Base-by-base conservation (phyloP, 2,888 invertebrate species). In the Adela reaumurella region DNA sequence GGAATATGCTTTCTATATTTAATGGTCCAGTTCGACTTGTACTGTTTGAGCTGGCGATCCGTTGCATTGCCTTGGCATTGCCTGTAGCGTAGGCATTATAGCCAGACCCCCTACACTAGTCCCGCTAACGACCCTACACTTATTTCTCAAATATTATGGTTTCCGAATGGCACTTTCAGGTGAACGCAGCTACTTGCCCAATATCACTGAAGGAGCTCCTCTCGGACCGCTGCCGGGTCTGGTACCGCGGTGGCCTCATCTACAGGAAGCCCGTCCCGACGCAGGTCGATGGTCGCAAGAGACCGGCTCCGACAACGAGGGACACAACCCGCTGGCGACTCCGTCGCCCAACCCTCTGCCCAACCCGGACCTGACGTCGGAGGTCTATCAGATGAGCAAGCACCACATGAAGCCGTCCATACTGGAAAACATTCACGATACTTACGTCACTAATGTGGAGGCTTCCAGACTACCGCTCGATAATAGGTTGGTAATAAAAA, bases 221-320 rank as follows among this genome's bases (percentile, higher is more conserved):
- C 56, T 79, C 14, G 70, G 67, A 0, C 58, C 70, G 1, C 52
- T 70, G 1, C 70, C 74, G n/a, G 70, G 67, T 0, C 58, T 70
- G 2, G 52, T 71, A 1, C 70, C 74, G n/a, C 60, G 77, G 19
- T 77, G 77, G 77, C 73, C 72, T 1, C 53, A 73, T 71, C 70
- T 50, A 47, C 63, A 14, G 67, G 61, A 51, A 14, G 67, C 61
- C 52, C 67, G 67, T 0, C 59, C 64, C 19, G 70, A 71, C 35
- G 61, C 64, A 56, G 66, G 87, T 17, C 83, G 89, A 29, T 90
- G 91, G 91, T 89, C 90, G 0, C 89, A 88, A 50, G 89, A 89
- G 55, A 89, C 90, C 0, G 88, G 85, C 6, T 89, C 90, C 0
- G 91, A 90, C 62, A 88, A 86, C 59, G 90, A 90, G 59, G 82